Evolutionary conservation across 2,888 invertebrate genomes (phyloP), one percentile per base, ranked within the genome.

Genomic region (Reticulitermes lucifugus): DNA sequence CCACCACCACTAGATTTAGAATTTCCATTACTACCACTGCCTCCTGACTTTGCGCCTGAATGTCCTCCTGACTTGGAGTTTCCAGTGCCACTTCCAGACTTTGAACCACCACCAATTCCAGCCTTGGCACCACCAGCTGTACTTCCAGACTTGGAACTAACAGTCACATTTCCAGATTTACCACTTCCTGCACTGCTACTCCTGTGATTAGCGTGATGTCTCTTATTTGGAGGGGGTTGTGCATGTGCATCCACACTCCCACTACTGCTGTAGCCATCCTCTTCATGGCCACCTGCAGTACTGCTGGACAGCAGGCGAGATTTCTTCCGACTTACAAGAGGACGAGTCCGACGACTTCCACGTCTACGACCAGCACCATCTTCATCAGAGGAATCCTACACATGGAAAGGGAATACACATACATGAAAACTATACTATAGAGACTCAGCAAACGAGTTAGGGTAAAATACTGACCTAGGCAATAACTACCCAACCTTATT

Each of bases 301-400:
- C 7, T 43, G 41, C 77, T 77, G 2, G 77, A 83, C 25, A 70
- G 14, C 35, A 77, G 43, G 2, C 85, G 85, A 29, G 83, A 70
- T 75, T 85, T 85, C 71, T 86, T 86, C 25, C 85, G 84, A 65
- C 84, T 84, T 14, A 85, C 41, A 21, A 86, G 55, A 9, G 85
- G 83, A 10, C 84, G 82, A 22, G 83, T 70, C 3, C 86, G 84
- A 7, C 86, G 83, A 41, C 70, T 71, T 9, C 85, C 79, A 6
- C 86, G 79, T 21, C 85, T 81, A 18, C 84, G 35, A 21, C 83
- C 59, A 6, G 79, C 41, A 35, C 84, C 84, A 55, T 86, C 86
- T 22, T 86, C 86, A 80, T 86, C 86, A 14, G 86, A 86, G 14
- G 85, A 84, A 75, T 86, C 86, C 86, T 86, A 59, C 41, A 73